Evolutionary conservation across 1,140 invertebrate species (phyloP).

Genomic region (Leptinotarsa defecta): DNA sequence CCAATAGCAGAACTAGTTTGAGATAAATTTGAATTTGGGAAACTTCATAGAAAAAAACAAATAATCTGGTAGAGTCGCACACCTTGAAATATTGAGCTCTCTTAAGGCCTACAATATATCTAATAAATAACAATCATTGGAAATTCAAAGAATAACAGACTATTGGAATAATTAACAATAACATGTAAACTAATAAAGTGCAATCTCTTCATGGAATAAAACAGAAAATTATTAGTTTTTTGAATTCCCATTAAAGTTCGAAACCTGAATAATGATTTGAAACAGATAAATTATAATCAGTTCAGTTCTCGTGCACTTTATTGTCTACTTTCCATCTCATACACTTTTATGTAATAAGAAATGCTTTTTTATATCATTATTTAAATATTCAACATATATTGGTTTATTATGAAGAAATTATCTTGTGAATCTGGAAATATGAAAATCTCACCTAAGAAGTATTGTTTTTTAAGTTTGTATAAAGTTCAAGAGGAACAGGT

Average conservation of each 20-base stretch:
- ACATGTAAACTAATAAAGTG: constrained; percentile 2
- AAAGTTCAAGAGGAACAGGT: no score
- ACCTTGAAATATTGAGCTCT: constrained; percentile 1
- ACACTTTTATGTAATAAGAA: no score
- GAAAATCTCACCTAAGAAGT: no score
- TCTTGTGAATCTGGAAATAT: no score
- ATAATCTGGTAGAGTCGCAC: background rate
- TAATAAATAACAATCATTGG: background rate
- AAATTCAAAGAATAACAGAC: background rate
- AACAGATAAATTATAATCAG: no score
- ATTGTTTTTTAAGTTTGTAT: no score
- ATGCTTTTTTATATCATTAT: no score
- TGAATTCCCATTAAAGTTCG: no score
- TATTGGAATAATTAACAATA: background rate
- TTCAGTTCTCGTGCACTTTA: constrained; percentile 4
- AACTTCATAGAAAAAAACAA: background rate
- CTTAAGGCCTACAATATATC: constrained; percentile 2
- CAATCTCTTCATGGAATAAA: background rate
- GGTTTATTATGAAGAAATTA: no score
- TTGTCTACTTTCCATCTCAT: constrained; percentile 4
- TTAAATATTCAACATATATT: no score
- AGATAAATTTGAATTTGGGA: background rate
- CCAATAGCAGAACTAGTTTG: background rate
- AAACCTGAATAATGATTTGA: no score
- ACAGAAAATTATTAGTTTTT: no score